phyloP scores from a whole-genome alignment of 2,113 vertebrate genomes.

The Nanger granti region DNA sequence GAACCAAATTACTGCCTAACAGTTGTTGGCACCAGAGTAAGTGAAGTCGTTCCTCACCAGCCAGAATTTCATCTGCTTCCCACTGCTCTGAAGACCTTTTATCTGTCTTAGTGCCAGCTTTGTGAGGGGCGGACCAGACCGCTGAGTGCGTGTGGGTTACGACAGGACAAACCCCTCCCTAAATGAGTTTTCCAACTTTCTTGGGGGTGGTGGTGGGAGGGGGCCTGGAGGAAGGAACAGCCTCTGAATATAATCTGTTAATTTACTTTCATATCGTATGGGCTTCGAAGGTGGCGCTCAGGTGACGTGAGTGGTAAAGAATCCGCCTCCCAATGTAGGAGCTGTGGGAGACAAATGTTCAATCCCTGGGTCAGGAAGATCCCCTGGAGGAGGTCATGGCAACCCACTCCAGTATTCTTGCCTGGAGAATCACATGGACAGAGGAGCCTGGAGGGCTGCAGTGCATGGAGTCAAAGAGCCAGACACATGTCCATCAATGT shows the following conservation, averaged over 20 bases:
- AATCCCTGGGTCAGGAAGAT: not conserved
- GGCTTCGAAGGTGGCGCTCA: not conserved
- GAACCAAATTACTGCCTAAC: slow-evolving; percentile 1
- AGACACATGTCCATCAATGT: not conserved
- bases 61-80: not conserved
- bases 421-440: not conserved
- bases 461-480: not conserved
- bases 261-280: not conserved
- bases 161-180: not conserved
- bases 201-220: not conserved
- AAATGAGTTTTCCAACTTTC: not conserved
- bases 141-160: not conserved
- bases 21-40: not conserved
- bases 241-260: not conserved
- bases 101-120: not conserved
- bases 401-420: not conserved
- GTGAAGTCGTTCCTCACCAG: not conserved
- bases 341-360: not conserved
- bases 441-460: not conserved
- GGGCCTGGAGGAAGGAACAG: not conserved
- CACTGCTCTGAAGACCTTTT: not conserved
- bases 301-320: not conserved
- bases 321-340: not conserved
- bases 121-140: not conserved
- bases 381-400: not conserved